These are phyloP conservation scores for Diplolepis rosae DNA, from an alignment of 2,888 invertebrate species.

Conservation along the genomic window DNA sequence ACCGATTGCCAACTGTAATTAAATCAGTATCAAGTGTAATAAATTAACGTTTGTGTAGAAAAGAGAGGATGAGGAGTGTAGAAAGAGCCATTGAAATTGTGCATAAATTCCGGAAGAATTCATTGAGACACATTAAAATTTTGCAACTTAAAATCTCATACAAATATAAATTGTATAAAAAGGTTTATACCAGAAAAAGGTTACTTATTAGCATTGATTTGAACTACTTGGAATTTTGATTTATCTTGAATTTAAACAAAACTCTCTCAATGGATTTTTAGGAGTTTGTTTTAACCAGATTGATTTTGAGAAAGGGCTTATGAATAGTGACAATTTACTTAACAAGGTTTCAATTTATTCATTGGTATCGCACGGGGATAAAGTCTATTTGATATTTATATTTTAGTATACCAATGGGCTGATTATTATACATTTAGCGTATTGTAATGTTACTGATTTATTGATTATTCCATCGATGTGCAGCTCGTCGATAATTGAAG, in stretches of 20 bases:
- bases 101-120: not conserved
- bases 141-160: not conserved
- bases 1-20: not conserved
- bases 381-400: constrained; percentile 68
- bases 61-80: not conserved
- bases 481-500: constrained; percentile 38
- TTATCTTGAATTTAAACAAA: not conserved
- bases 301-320: constrained; percentile 9
- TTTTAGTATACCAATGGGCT: constrained; percentile 68
- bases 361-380: constrained; percentile 58
- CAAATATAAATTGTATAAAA: constrained; percentile 3
- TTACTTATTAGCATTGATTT: too few relatives aligned
- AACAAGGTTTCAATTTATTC: constrained; percentile 59
- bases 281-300: not conserved
- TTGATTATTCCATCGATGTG: constrained; percentile 36
- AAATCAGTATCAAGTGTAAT: constrained; percentile 3
- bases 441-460: constrained; percentile 63
- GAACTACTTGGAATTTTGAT: too few relatives aligned
- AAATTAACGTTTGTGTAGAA: not conserved
- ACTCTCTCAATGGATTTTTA: constrained; percentile 1
- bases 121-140: not conserved
- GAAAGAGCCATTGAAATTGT: not conserved
- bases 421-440: constrained; percentile 64
- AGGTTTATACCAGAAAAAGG: not conserved
- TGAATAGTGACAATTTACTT: constrained; percentile 58